Conservation (phyloP, 2,888 invertebrate genomes). For the Campoplex nolae region DNA sequence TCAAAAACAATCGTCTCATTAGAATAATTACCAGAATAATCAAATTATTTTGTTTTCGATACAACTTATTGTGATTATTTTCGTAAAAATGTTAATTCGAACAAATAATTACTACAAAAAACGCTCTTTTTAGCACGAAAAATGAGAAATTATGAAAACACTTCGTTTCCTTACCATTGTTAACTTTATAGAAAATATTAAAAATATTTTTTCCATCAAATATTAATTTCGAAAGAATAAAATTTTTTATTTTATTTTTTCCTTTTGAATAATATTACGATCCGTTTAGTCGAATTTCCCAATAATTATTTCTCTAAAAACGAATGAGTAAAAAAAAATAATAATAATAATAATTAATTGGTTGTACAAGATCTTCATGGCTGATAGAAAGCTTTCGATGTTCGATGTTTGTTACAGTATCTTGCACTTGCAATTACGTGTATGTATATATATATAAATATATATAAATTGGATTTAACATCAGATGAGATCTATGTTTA, state of each 20-base stretch:
- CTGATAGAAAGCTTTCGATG: slow-evolving; percentile 38
- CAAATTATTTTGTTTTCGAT: background rate
- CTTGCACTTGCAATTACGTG: slow-evolving; percentile 31
- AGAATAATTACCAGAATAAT: background rate
- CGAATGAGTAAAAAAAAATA: background rate
- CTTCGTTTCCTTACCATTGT: no score
- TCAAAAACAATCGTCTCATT: background rate
- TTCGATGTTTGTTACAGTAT: slow-evolving; percentile 51
- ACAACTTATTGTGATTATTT: background rate
- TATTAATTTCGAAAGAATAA: no score
- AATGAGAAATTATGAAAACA: background rate
- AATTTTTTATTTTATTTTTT: no score
- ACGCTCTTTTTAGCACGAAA: background rate
- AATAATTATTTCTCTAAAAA: background rate
- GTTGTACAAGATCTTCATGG: slow-evolving; percentile 14
- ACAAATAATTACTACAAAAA: background rate
- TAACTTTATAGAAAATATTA: no score
- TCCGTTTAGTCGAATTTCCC: background rate
- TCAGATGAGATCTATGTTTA: slow-evolving; percentile 63
- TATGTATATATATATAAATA: background rate
- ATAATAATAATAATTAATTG: background rate
- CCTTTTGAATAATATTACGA: background rate
- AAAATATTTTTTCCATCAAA: no score
- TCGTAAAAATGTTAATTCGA: background rate
- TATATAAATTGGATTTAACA: slow-evolving; percentile 43